Base-by-base conservation (phyloP, 2,888 invertebrate genomes). In the Synergus japonicus region DNA sequence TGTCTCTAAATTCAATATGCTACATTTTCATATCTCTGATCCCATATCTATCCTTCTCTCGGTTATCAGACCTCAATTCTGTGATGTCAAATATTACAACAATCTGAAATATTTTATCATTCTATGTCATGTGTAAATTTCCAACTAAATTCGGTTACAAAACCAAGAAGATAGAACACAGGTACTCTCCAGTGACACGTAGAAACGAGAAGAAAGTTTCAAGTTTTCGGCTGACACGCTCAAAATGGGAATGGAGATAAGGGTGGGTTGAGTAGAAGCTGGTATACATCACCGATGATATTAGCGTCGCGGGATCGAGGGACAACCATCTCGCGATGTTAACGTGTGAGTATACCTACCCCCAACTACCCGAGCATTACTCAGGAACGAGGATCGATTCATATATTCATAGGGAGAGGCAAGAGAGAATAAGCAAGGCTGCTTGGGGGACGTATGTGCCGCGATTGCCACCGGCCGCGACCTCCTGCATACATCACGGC, bases 401-500 rank as follows among this genome's bases (percentile, higher is more conserved):
- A 91, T 90, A 90, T 92, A 92, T 92, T 92, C 92, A 90, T 89
- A 86, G 86, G 83, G 78, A 83, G 83, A 81, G 49, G 58, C 41
- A 60, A 76, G 60, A 76, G 76, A 65, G 37, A 37, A 37, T 37
- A 37, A 79, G 81, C 77, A 76, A 81, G 85, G 85, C 18, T 87
- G 87, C 86, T 86, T 81, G 84, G 84, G 84, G 86, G 86, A 87
- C 84, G 87, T 86, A 86, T 87, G 87, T 83, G 84, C 86, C 85
- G 86, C 90, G 90, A 91, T 91, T 90, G 88, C 89, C 84, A 86
- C 88, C 90, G 90, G 89, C 85, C 90, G 88, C 87, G 89, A 91
- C 91, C 90, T 88, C 86, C 87, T 88, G 90, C 90, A 91, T 92
- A 92, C 89, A 91, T 92, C 91, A 92, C 86, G 82, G 84, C 83